Evolutionary conservation across 1,140 invertebrate genomes (phyloP), one percentile per base, ranked within the genome.

Genomic region (Chymomyza costata): DNA sequence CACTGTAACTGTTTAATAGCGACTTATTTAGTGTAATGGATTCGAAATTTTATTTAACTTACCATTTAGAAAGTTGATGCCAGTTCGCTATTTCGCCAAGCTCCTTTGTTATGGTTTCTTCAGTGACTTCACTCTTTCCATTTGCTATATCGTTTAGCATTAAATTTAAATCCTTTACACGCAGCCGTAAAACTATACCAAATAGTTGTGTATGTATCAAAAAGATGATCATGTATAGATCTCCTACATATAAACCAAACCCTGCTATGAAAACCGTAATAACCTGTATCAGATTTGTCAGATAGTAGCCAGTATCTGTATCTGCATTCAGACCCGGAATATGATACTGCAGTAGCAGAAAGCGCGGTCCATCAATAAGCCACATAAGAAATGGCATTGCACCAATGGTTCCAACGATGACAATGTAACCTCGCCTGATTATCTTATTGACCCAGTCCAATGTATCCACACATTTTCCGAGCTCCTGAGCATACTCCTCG

Each of bases 171-270:
- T 46, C 15, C 0, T 31, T 6, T 0, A 59, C 30, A 7, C 74
- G 73, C 0, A 81, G 2, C n/a, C 65, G 34, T 2, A 81, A 32
- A 1, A 80, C 45, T 15, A 68, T 49, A 3, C 51, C 59, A 10
- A 68, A 59, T 1, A 69, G 52, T 1, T 55, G 16, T 6, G 81
- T 74, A 35, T 80, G 73, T 2, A 48, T 58, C 2, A 80, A 7
- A 8, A 50, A 16, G 11, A 54, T 34, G 10, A 61, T 6, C 10
- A 78, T 49, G 56, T 37, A 66, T 31, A 80, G 38, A 30, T 80
- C 73, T 0, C 55, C 68, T 1, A 37, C 47, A 45, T 65, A 80
- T 10, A 73, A 68, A 0, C 74, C 74, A 6, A 68, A 30, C 0
- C 50, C 74, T 16, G 25, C 35, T 6, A 80, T 40, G 0, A 39